Evolutionary conservation across 1,140 invertebrate genomes (phyloP).

Genomic region (Stratiolaelaps scimitus): DNA sequence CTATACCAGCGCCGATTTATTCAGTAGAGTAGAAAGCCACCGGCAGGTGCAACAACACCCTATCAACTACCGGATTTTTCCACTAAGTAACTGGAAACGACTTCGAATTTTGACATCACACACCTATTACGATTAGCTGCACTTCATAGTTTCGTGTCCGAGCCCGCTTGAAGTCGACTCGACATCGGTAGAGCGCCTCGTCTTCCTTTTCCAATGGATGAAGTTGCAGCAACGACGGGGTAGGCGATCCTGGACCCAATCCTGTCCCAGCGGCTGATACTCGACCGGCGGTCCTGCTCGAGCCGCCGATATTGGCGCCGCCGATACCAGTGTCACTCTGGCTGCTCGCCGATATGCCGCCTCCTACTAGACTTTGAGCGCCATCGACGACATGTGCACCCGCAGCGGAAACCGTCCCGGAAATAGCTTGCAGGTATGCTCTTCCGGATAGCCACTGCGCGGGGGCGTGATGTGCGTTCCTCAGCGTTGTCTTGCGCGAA

Average conservation of each 20-base stretch:
- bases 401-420: neutral
- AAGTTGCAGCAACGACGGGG: constrained; percentile 57
- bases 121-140: constrained; percentile 77
- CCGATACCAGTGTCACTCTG: too few relatives aligned
- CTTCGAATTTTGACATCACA: too few relatives aligned
- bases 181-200: constrained; percentile 65
- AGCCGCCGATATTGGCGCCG: too few relatives aligned
- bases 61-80: too few relatives aligned
- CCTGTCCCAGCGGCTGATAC: neutral
- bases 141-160: constrained; percentile 76
- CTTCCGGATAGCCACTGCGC: constrained; percentile 27
- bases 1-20: too few relatives aligned
- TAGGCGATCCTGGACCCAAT: neutral
- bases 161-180: constrained; percentile 76
- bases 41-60: too few relatives aligned
- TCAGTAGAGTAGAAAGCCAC: too few relatives aligned
- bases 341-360: neutral
- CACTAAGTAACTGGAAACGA: too few relatives aligned
- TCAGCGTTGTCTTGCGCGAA: constrained; percentile 31
- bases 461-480: constrained; percentile 31
- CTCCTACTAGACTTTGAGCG: too few relatives aligned
- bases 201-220: constrained; percentile 62
- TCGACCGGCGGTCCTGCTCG: neutral
- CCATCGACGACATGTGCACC: too few relatives aligned
- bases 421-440: constrained; percentile 7